Evolutionary conservation across 1,140 invertebrate species (phyloP).

Genomic region (Arctopsyche grandis): DNA sequence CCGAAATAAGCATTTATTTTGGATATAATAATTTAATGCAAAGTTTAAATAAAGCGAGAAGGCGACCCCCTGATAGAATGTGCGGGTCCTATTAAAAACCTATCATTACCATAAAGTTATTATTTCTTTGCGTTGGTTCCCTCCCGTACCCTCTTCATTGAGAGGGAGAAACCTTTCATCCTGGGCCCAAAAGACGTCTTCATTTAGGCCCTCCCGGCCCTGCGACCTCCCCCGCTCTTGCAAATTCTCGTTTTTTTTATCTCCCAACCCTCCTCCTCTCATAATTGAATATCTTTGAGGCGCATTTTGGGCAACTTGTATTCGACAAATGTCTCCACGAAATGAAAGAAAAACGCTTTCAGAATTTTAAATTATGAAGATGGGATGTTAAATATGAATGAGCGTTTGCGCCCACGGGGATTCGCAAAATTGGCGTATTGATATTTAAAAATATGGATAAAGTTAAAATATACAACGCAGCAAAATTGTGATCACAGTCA

Average conservation of each 20-base stretch:
- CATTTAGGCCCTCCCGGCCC: slow-evolving; percentile 19
- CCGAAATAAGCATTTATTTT: not conserved
- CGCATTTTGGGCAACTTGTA: slow-evolving; percentile 42
- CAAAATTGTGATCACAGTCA: too few species aligned
- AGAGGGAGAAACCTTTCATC: slow-evolving; percentile 39
- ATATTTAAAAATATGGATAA: not conserved
- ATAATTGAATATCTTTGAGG: slow-evolving; percentile 51
- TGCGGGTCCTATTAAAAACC: slow-evolving; percentile 31
- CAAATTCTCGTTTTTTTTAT: not conserved
- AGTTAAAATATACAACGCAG: too few species aligned
- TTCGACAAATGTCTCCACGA: slow-evolving; percentile 41
- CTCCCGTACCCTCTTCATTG: not conserved
- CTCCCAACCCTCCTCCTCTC: slow-evolving; percentile 2
- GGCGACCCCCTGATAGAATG: slow-evolving; percentile 8
- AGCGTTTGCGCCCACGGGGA: slow-evolving; percentile 19
- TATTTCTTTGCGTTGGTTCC: slow-evolving; percentile 37
- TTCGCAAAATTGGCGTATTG: slow-evolving; percentile 27
- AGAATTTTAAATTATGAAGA: slow-evolving; percentile 44
- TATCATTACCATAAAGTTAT: slow-evolving; percentile 51
- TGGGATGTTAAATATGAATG: slow-evolving; percentile 46
- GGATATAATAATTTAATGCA: not conserved
- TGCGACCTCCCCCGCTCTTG: slow-evolving; percentile 1
- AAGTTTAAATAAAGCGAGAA: slow-evolving; percentile 10
- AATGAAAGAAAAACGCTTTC: slow-evolving; percentile 41
- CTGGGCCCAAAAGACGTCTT: slow-evolving; percentile 35